phyloP scores from a whole-genome alignment of 2,888 invertebrate species.

The Drosophila ezoana region DNA sequence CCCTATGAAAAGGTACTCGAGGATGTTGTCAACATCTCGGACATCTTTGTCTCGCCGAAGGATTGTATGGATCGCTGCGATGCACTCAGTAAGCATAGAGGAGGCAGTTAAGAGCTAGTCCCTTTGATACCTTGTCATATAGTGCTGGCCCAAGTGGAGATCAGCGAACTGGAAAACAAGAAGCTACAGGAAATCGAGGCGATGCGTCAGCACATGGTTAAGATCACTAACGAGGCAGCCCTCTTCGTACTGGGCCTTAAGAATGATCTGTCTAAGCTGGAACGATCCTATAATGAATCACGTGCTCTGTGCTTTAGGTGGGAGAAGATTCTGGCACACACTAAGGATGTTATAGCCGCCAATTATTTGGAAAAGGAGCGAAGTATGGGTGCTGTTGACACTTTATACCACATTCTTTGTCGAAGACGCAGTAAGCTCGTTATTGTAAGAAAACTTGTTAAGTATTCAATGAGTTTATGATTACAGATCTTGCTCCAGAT shows the following conservation, averaged over 20 bases:
- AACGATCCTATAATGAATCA: slow-evolving; percentile 79
- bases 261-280: slow-evolving; percentile 81
- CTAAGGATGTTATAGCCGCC: slow-evolving; percentile 74
- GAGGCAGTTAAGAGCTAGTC: neutral
- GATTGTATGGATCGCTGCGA: slow-evolving; percentile 84
- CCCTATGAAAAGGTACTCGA: slow-evolving; percentile 83
- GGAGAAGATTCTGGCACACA: slow-evolving; percentile 81
- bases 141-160: slow-evolving; percentile 84
- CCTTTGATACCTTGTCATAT: neutral
- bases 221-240: slow-evolving; percentile 82
- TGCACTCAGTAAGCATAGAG: slow-evolving; percentile 81
- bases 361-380: slow-evolving; percentile 74
- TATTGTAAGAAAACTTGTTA: no score
- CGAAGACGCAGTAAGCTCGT: slow-evolving; percentile 66
- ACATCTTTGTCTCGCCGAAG: slow-evolving; percentile 81
- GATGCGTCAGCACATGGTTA: slow-evolving; percentile 82
- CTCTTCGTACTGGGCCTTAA: slow-evolving; percentile 82
- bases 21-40: slow-evolving; percentile 80
- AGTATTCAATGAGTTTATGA: neutral
- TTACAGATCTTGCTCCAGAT: slow-evolving; percentile 15
- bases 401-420: slow-evolving; percentile 77
- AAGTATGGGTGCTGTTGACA: slow-evolving; percentile 75
- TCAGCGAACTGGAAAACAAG: slow-evolving; percentile 74
- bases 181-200: slow-evolving; percentile 82
- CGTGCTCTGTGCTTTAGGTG: slow-evolving; percentile 78